phyloP scores from a whole-genome alignment of 2,888 invertebrate genomes.

The Conus canariensis region DNA sequence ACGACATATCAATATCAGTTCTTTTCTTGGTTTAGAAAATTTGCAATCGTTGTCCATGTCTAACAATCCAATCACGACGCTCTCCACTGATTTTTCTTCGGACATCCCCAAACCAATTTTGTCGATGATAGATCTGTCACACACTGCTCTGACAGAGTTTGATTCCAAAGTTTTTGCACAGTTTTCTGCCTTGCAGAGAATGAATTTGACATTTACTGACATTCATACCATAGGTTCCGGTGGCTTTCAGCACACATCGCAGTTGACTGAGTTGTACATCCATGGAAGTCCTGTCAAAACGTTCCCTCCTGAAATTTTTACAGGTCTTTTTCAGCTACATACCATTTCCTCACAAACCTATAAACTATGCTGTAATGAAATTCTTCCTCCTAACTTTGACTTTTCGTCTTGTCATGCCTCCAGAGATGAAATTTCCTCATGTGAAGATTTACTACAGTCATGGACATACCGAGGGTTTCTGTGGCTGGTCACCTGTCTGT shows the following conservation, averaged over 20 bases:
- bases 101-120: background rate
- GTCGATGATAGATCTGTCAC: background rate
- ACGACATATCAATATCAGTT: background rate
- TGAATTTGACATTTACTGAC: background rate
- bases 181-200: background rate
- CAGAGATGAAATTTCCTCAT: constrained; percentile 12
- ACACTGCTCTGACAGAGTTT: background rate
- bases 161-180: background rate
- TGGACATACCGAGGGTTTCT: background rate
- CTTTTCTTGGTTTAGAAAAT: constrained; percentile 10
- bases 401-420: background rate
- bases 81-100: background rate
- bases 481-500: constrained; percentile 1
- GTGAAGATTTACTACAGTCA: constrained; percentile 15
- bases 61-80: background rate
- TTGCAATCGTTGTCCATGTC: constrained; percentile 25
- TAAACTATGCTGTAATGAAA: constrained; percentile 4
- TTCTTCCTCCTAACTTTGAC: background rate
- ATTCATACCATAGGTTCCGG: background rate
- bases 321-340: background rate
- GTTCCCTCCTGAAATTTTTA: background rate
- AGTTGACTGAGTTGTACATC: background rate
- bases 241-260: background rate
- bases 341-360: background rate
- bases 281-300: background rate